Evolutionary conservation across 2,888 invertebrate genomes (phyloP).

Genomic region (Busseola fusca): DNA sequence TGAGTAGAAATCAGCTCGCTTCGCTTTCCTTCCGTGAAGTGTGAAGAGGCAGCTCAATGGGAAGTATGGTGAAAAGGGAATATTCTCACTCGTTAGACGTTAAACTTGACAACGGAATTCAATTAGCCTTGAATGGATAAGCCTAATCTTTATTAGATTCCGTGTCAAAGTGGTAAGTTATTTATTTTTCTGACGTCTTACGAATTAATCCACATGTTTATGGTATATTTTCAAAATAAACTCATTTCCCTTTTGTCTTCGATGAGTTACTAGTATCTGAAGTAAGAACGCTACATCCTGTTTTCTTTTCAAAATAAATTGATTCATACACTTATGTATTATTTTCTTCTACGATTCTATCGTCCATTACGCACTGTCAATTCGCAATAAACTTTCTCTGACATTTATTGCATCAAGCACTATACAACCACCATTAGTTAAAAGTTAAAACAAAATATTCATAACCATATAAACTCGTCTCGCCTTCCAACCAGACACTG

Average conservation of each 20-base stretch:
- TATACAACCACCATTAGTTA: slow-evolving; percentile 29
- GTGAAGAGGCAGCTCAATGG: slow-evolving; percentile 32
- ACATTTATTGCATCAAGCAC: slow-evolving; percentile 29
- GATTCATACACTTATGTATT: slow-evolving; percentile 9
- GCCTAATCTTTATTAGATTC: neutral
- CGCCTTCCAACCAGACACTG: slow-evolving; percentile 32
- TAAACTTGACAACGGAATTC: slow-evolving; percentile 31
- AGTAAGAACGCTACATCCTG: neutral
- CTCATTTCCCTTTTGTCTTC: neutral
- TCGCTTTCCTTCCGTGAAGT: slow-evolving; percentile 38
- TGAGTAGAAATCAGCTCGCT: slow-evolving; percentile 45
- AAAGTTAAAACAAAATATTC: slow-evolving; percentile 37
- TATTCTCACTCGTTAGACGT: slow-evolving; percentile 34
- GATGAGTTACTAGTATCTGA: neutral
- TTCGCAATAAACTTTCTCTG: slow-evolving; percentile 46
- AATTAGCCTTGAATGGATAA: neutral
- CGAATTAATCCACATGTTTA: neutral
- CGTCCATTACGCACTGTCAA: slow-evolving; percentile 7
- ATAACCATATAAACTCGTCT: slow-evolving; percentile 17
- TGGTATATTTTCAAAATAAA: slow-evolving; percentile 7
- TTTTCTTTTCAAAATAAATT: slow-evolving; percentile 16
- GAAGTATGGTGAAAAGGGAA: slow-evolving; percentile 44
- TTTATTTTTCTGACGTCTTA: too few relatives aligned
- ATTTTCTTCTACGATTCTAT: slow-evolving; percentile 5
- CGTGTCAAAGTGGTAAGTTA: neutral